Evolutionary conservation across 2,888 invertebrate species (phyloP), one percentile per base, ranked within the genome.

Genomic region (Watsonalla cultraria): DNA sequence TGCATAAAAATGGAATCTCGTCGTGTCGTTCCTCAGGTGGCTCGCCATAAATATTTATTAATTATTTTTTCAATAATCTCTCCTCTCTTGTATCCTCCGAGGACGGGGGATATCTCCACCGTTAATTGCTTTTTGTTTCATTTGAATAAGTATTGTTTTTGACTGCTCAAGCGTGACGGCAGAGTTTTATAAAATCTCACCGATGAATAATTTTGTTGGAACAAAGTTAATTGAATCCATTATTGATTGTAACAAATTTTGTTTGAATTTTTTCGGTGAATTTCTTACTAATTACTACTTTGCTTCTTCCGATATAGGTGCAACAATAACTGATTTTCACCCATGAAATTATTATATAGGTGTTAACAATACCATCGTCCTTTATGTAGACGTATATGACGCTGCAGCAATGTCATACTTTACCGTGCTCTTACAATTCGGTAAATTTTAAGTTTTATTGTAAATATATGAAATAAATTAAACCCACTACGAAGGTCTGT

Each of bases 11-110:
- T 75, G 76, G 75, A 81, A 82, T 82, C 72, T 68, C 68, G 78
- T 76, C 74, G 77, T 78, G 82, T 79, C 80, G 84, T 74, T 85
- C 76, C 89, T 89, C 89, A 90, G 90, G 89, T 90, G 90, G 88
- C 86, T 66, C 70, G 81, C 81, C 86, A 90, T 90, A 90, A 90
- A 90, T 90, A 90, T 90, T 90, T 90, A 90, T 90, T 90, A 90
- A 90, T 90, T 90, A 89, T 90, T 90, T 90, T 90, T 90, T 90
- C 90, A 90, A 90, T 90, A 90, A 90, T 88, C 90, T 90, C 86
- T 82, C 82, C 80, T 80, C 82, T 81, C 68, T 74, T 76, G 82
- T 82, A 82, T 84, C 83, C 87, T 85, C 85, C 60, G 69, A 82
- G 87, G 83, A 84, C 66, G 83, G 87, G 90, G 90, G 87, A 86